phyloP scores from a whole-genome alignment of 2,888 invertebrate species.

The Serrognathus titanus region DNA sequence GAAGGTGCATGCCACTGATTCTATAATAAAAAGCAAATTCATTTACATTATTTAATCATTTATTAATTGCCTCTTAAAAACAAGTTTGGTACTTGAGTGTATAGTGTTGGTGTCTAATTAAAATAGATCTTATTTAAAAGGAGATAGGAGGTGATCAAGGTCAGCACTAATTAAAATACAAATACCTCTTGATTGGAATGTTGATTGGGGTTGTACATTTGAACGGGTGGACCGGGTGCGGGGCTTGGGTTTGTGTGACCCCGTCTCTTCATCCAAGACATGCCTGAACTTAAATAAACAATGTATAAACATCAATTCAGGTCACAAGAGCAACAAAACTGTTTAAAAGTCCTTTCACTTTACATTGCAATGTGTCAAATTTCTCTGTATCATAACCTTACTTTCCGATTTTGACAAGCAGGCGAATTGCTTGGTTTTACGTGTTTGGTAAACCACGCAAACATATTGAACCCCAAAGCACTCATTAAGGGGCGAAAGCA shows the following conservation, averaged over 20 bases:
- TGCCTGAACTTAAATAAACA: conserved; percentile 20
- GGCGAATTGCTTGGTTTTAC: not conserved
- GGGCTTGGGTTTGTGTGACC: conserved; percentile 38
- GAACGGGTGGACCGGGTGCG: conserved; percentile 37
- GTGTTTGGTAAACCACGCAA: no score
- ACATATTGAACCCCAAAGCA: no score
- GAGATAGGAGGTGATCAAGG: not conserved
- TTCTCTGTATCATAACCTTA: conserved; percentile 6
- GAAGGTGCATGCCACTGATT: conserved; percentile 47
- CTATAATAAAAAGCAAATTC: conserved; percentile 21
- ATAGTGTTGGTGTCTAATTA: no score
- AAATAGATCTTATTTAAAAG: not conserved
- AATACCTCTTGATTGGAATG: conserved; percentile 43
- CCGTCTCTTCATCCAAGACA: conserved; percentile 48
- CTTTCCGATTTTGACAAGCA: conserved; percentile 1
- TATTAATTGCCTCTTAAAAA: no score
- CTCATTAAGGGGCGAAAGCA: no score
- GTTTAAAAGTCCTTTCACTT: not conserved
- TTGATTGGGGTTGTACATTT: conserved; percentile 48
- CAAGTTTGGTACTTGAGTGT: no score
- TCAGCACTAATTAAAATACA: not conserved
- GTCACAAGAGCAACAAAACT: not conserved
- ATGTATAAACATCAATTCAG: not conserved
- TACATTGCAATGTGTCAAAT: not conserved
- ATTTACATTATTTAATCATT: not conserved